Evolutionary conservation across 2,888 invertebrate genomes (phyloP).

Genomic region (Drosophila fungiperda): DNA sequence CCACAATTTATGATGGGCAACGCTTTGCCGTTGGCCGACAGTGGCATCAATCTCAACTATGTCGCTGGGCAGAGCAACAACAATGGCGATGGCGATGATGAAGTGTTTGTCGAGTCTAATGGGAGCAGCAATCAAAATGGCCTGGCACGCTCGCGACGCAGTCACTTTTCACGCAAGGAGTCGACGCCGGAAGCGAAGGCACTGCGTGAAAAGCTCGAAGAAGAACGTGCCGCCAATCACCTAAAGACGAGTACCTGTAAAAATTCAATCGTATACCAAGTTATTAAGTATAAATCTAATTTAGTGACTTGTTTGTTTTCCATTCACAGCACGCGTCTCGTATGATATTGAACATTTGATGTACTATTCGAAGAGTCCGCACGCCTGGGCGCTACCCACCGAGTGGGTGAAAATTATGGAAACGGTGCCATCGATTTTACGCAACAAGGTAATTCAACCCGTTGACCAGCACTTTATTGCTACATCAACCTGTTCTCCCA

Average conservation of each 20-base stretch:
- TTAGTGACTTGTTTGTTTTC: neutral
- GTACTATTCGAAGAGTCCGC: slow-evolving; percentile 84
- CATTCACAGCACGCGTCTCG: slow-evolving; percentile 81
- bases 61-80: slow-evolving; percentile 66
- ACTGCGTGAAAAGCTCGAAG: slow-evolving; percentile 66
- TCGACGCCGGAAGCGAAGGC: slow-evolving; percentile 82
- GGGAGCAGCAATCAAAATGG: slow-evolving; percentile 76
- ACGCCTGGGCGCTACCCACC: slow-evolving; percentile 83
- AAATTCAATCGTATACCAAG: neutral
- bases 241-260: slow-evolving; percentile 70
- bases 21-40: slow-evolving; percentile 83
- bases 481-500: slow-evolving; percentile 33
- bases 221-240: slow-evolving; percentile 42
- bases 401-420: slow-evolving; percentile 84
- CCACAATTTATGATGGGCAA: slow-evolving; percentile 80
- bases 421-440: slow-evolving; percentile 83
- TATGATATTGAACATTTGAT: slow-evolving; percentile 84
- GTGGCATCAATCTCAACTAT: slow-evolving; percentile 85
- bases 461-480: slow-evolving; percentile 37
- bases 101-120: slow-evolving; percentile 83
- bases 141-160: slow-evolving; percentile 84
- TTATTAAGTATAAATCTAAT: too few relatives aligned
- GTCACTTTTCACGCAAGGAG: slow-evolving; percentile 85
- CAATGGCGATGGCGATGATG: slow-evolving; percentile 84
- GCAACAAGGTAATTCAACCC: slow-evolving; percentile 84